phyloP scores from a whole-genome alignment of 2,888 invertebrate genomes.

The Xylota segnis region DNA sequence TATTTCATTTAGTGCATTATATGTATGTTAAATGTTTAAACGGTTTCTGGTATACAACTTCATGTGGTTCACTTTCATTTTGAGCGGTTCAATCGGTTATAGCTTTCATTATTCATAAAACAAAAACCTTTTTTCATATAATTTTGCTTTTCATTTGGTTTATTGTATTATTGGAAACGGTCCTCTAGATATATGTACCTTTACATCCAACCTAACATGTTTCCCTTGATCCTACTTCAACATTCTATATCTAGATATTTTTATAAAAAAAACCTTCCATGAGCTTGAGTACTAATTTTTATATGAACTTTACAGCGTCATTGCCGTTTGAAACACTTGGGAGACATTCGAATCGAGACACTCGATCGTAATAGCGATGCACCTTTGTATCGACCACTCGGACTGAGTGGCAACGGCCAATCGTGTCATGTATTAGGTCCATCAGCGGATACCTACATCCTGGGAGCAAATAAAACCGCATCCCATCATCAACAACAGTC shows the following conservation, averaged over 20 bases:
- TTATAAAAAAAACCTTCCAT: not conserved
- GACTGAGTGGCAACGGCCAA: conserved; percentile 77
- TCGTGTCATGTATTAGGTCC: conserved; percentile 56
- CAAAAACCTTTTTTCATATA: conserved; percentile 12
- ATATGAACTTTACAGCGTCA: conserved; percentile 86
- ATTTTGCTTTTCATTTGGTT: conserved; percentile 1
- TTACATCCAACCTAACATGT: conserved; percentile 33
- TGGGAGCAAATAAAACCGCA: conserved; percentile 72
- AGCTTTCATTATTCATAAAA: conserved; percentile 1
- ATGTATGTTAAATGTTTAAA: conserved; percentile 32
- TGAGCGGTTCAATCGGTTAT: conserved; percentile 5
- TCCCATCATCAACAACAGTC: conserved; percentile 73
- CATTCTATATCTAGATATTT: conserved; percentile 3
- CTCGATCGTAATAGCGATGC: conserved; percentile 82
- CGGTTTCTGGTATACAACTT: conserved; percentile 6
- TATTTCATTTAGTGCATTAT: conserved; percentile 11
- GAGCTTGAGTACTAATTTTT: conserved; percentile 39
- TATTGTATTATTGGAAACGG: conserved; percentile 31
- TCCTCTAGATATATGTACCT: conserved; percentile 12
- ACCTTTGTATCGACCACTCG: conserved; percentile 83
- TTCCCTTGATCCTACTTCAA: conserved; percentile 18
- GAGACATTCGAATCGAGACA: conserved; percentile 89
- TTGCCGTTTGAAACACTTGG: conserved; percentile 91
- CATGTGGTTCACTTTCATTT: conserved; percentile 24
- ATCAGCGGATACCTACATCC: conserved; percentile 72